Base-by-base conservation (phyloP, 2,113 vertebrate genomes). In the Anas platyrhynchos region DNA sequence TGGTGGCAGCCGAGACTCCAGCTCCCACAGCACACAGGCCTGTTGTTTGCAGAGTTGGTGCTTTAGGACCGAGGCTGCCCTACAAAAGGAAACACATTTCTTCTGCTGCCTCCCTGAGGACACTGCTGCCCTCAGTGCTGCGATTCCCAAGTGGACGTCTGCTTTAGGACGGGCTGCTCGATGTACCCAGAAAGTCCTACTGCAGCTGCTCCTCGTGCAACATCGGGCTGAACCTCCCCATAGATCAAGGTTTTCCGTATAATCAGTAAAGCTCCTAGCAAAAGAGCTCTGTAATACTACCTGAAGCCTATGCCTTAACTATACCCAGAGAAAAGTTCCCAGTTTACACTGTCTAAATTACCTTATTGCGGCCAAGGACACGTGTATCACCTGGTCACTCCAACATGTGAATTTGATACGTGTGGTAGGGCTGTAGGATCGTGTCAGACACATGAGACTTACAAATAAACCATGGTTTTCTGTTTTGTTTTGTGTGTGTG, bases 61-160 rank as follows among this genome's bases (percentile, higher is more conserved):
- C 54, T 68, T 59, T 14, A 50, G 36, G 56, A 80, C 32, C 4
- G 34, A 63, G 63, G 75, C 63, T 76, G 43, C 72, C 86, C 38
- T 68, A 13, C 13, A 44, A 52, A 61, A 86, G 68, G 55, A 86
- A 73, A 62, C 10, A 22, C 0, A 0, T 23, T 80, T 66, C 88
- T 85, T 5, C 46, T 75, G 72, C 50, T 75, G 72, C 50, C 44
- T 66, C 68, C 67, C 34, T 16, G 23, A 22, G 55, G 65, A 74
- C 0, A 0, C 20, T 48, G 27, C 23, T 73, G 22, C 16, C 32
- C 54, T 73, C 26, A 8, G 43, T 0, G 0, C 68, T 32, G 18
- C 68, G 1, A 0, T 54, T 92, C 0, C 34, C 2, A 0, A 3
- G 3, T 12, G 55, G 68, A 80, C 44, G 13, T 65, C 55, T 80